Percentiles rank a stretch among this genome's conserved stretches.
phyloP scores from a whole-genome alignment of 2,113 vertebrate species.

The Ondatra zibethicus region DNA sequence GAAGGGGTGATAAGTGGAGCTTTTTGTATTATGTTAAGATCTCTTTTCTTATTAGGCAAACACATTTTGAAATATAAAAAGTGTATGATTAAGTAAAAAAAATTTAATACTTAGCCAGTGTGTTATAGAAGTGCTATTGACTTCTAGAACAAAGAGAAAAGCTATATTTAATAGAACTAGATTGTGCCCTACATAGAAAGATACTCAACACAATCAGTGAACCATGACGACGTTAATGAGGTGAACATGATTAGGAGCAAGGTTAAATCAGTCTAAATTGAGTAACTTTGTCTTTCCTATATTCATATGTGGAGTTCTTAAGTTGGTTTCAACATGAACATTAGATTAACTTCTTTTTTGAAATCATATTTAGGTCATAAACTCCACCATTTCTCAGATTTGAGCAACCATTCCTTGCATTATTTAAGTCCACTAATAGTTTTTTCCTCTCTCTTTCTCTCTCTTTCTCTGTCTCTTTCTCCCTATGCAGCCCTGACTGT shows the following conservation, averaged over 20 bases:
- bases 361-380: conserved; percentile 13
- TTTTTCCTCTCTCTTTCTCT: no score
- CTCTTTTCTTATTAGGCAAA: neutral
- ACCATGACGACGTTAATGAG: neutral
- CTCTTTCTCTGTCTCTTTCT: neutral
- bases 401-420: conserved; percentile 38
- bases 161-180: neutral
- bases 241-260: neutral
- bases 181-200: neutral
- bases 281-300: neutral
- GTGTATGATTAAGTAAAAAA: neutral
- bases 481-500: neutral
- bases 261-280: neutral
- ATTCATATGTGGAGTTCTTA: neutral
- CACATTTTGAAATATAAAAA: conserved; percentile 54
- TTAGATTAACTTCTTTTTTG: neutral
- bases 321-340: neutral
- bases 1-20: neutral
- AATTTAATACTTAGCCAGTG: neutral
- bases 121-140: conserved; percentile 22
- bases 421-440: conserved; percentile 39
- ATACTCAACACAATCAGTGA: neutral
- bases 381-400: neutral
- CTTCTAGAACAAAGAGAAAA: conserved; percentile 31
- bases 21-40: neutral